Evolutionary conservation across 2,797 vertebrate species (phyloP).

Genomic region (Mallotus villosus): DNA sequence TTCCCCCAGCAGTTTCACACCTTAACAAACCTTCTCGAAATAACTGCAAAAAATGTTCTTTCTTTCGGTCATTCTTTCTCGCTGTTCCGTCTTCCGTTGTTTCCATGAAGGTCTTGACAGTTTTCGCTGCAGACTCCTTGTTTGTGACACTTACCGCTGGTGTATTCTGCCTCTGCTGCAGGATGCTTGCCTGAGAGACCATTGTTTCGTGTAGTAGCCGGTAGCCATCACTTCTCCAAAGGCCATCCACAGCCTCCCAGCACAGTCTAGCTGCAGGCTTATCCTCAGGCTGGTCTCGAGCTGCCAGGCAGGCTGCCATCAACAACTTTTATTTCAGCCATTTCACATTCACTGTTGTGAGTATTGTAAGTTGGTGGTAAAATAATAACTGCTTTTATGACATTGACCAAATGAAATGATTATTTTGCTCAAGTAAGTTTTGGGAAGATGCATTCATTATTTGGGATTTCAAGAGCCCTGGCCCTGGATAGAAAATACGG

Average conservation of each 20-base stretch:
- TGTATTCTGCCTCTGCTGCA: conserved; percentile 63
- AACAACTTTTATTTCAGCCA: conserved; percentile 51
- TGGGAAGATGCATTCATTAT: not conserved
- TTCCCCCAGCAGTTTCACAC: conserved; percentile 57
- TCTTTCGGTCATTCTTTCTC: conserved; percentile 35
- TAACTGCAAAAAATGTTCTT: conserved; percentile 58
- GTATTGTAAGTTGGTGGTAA: not conserved
- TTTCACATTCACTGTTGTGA: conserved; percentile 52
- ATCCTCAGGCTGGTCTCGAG: conserved; percentile 65
- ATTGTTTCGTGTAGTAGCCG: conserved; percentile 50
- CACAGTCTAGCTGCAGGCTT: conserved; percentile 69
- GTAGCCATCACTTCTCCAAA: conserved; percentile 62
- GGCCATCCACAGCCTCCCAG: conserved; percentile 48
- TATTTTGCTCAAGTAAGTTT: not conserved
- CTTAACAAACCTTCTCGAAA: conserved; percentile 52
- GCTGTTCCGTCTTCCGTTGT: conserved; percentile 48
- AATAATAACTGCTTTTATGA: conserved; percentile 37
- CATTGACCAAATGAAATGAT: not conserved
- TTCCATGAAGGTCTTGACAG: conserved; percentile 54
- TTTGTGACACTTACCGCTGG: conserved; percentile 59
- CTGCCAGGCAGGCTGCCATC: conserved; percentile 62
- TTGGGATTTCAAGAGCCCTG: not conserved
- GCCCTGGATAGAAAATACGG: not conserved
- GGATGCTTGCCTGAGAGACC: conserved; percentile 60
- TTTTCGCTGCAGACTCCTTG: conserved; percentile 60